Conservation (phyloP, 2,113 vertebrate genomes). For the Eulemur rufifrons region DNA sequence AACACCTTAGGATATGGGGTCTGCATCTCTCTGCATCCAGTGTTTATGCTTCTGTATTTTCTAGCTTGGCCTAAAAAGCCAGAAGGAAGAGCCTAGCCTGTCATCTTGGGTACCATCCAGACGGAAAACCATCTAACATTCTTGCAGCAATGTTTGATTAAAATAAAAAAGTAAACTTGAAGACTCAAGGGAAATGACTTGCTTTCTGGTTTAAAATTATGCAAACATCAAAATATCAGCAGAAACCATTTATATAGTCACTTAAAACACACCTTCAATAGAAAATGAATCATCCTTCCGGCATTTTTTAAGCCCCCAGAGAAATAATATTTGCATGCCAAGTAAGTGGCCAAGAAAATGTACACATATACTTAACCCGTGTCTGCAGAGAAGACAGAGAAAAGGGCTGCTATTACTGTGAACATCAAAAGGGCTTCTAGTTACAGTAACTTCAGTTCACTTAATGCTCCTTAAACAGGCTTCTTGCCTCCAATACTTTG, state of each 20-base stretch:
- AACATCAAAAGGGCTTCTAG: slow-evolving; percentile 75
- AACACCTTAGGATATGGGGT: slow-evolving; percentile 5
- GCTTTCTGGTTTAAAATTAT: slow-evolving; percentile 59
- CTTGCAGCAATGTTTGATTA: slow-evolving; percentile 8
- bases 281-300: slow-evolving; percentile 71
- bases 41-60: neutral
- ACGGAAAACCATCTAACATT: neutral
- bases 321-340: slow-evolving; percentile 71
- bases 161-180: slow-evolving; percentile 49
- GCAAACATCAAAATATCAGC: slow-evolving; percentile 68
- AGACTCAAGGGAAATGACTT: slow-evolving; percentile 31
- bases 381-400: slow-evolving; percentile 50
- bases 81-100: neutral
- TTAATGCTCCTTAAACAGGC: neutral
- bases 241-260: slow-evolving; percentile 62
- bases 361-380: slow-evolving; percentile 69
- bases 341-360: slow-evolving; percentile 72
- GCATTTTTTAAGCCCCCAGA: slow-evolving; percentile 73
- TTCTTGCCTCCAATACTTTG: slow-evolving; percentile 19
- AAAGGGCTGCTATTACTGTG: slow-evolving; percentile 68
- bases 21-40: neutral
- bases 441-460: slow-evolving; percentile 60
- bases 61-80: slow-evolving; percentile 10
- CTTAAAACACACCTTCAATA: slow-evolving; percentile 69
- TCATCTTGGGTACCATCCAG: slow-evolving; percentile 31